These are phyloP conservation scores for Caretta caretta DNA, from an alignment of 2,113 vertebrate genomes.

Conservation along the genomic window DNA sequence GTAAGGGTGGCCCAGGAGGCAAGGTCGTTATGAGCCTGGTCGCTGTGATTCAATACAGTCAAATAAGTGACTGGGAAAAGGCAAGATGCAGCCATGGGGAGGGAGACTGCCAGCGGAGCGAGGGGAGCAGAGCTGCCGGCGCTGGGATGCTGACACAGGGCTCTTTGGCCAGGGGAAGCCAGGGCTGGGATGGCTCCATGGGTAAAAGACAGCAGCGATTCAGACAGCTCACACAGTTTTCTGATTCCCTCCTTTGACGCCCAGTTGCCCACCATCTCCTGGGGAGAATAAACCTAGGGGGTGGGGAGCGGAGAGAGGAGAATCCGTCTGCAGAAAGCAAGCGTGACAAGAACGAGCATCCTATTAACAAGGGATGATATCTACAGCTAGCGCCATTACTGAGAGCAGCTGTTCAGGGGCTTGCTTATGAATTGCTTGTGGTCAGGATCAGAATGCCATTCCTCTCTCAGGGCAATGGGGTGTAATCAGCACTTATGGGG, in stretches of 20 bases:
- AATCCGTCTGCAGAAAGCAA: neutral
- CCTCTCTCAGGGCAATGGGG: neutral
- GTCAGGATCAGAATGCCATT: neutral
- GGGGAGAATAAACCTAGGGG: neutral
- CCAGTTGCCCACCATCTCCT: neutral
- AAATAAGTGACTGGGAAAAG: neutral
- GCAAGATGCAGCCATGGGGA: neutral
- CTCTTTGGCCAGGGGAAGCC: slow-evolving; percentile 13
- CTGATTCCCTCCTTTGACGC: slow-evolving; percentile 25
- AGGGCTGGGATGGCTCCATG: slow-evolving; percentile 3
- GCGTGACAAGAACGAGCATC: neutral
- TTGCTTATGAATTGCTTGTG: neutral
- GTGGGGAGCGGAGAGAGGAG: neutral
- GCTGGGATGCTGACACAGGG: neutral
- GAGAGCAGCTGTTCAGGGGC: neutral
- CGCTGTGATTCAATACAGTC: neutral
- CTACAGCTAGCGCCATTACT: neutral
- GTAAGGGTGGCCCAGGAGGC: neutral
- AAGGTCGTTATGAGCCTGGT: neutral
- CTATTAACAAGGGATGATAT: neutral
- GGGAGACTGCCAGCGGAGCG: neutral
- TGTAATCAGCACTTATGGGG: neutral
- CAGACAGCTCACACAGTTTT: slow-evolving; percentile 46
- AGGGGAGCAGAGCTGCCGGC: neutral
- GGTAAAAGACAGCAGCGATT: slow-evolving; percentile 30